These are phyloP conservation scores for Sapayoa aenigma DNA, from an alignment of 2,113 vertebrate species.

Conservation along the genomic window DNA sequence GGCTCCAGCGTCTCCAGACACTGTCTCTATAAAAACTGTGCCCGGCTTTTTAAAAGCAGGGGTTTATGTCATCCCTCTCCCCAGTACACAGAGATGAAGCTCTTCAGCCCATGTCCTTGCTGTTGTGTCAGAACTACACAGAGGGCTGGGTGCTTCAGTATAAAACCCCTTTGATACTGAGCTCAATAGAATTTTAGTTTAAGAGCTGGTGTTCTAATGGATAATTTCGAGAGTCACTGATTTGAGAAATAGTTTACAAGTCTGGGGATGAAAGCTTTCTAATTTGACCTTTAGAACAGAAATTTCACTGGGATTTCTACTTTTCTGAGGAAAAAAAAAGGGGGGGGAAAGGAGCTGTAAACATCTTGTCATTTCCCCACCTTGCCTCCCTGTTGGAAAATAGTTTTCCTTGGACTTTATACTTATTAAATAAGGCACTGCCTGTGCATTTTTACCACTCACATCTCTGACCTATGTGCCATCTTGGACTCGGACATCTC, in stretches of 20 bases:
- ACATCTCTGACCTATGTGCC: background rate
- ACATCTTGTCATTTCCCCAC: background rate
- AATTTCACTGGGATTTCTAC: slow-evolving; percentile 45
- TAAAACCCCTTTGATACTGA: background rate
- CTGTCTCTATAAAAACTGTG: background rate
- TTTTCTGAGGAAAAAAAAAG: background rate
- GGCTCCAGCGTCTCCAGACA: background rate
- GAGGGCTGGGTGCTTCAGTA: background rate
- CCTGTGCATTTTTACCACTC: background rate
- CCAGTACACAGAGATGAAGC: background rate
- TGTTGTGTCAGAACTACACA: background rate
- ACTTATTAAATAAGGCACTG: background rate
- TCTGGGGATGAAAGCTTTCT: slow-evolving; percentile 34
- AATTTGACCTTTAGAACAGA: slow-evolving; percentile 55
- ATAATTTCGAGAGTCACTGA: slow-evolving; percentile 43
- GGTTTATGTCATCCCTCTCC: background rate
- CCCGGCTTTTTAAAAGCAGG: background rate
- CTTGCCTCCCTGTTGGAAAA: background rate
- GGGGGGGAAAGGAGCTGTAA: background rate
- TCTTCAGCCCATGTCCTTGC: background rate
- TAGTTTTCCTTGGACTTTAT: background rate
- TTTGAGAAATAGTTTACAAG: slow-evolving; percentile 61
- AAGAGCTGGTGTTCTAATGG: slow-evolving; percentile 46
- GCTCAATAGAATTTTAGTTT: slow-evolving; percentile 43
- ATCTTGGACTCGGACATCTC: background rate